Evolutionary conservation across 2,888 invertebrate genomes (phyloP).

Genomic region (Plagiodera versicolora): DNA sequence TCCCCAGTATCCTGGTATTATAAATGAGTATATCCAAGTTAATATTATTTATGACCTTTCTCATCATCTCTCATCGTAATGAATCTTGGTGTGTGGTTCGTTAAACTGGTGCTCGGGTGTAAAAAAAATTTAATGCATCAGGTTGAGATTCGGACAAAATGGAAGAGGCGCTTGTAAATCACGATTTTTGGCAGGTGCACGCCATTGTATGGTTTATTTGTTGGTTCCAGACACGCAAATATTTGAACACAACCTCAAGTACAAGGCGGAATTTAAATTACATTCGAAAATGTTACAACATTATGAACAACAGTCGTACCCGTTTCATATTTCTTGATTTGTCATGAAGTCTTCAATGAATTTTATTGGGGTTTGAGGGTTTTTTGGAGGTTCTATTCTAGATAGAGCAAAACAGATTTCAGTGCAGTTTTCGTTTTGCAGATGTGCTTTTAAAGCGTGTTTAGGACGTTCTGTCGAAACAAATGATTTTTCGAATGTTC

Average conservation of each 20-base stretch:
- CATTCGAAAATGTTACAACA: too few species aligned
- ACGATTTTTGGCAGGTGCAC: neutral
- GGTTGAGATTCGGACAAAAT: neutral
- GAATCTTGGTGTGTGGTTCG: constrained; percentile 1
- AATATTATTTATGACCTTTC: neutral
- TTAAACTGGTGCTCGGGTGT: neutral
- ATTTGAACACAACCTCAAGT: neutral
- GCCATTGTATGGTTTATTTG: constrained; percentile 1
- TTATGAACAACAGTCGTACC: too few species aligned
- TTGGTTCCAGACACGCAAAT: neutral
- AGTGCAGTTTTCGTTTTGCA: too few species aligned
- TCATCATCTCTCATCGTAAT: neutral
- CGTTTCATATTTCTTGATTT: too few species aligned
- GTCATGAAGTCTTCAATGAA: too few species aligned
- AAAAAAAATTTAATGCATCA: neutral
- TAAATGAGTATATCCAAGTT: neutral
- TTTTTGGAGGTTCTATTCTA: too few species aligned
- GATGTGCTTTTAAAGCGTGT: too few species aligned
- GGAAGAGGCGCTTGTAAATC: neutral
- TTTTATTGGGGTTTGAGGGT: too few species aligned
- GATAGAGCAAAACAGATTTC: too few species aligned
- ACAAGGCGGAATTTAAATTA: neutral
- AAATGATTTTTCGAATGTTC: too few species aligned
- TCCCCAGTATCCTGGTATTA: neutral
- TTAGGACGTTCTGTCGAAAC: too few species aligned